Conservation (phyloP, 64 coral and sea anemone genomes). For the Orbicella faveolata region DNA sequence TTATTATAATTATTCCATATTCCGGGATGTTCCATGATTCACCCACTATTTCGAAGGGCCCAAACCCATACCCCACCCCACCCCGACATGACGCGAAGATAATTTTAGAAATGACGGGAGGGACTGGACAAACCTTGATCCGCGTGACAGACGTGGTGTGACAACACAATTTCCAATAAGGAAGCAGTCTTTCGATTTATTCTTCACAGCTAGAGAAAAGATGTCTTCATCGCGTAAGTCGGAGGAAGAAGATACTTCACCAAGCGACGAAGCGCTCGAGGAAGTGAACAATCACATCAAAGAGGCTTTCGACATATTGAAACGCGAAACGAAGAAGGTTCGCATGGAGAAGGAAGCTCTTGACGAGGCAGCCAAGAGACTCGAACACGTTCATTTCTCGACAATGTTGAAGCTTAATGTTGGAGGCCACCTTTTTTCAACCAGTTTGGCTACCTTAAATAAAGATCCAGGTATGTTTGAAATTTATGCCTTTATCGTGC, state of each 20-base stretch:
- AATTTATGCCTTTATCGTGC: too few relatives aligned
- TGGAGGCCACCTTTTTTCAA: slow-evolving; percentile 37
- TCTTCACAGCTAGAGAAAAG: background rate
- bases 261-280: background rate
- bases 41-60: too few relatives aligned
- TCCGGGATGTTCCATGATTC: too few relatives aligned
- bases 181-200: background rate
- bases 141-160: too few relatives aligned
- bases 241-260: background rate
- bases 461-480: slow-evolving; percentile 37
- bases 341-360: slow-evolving; percentile 32
- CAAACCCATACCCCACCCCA: too few relatives aligned
- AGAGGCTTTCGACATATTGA: slow-evolving; percentile 36
- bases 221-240: background rate
- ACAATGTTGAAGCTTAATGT: slow-evolving; percentile 43
- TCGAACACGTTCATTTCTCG: slow-evolving; percentile 28
- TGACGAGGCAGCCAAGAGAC: slow-evolving; percentile 34
- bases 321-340: slow-evolving; percentile 24
- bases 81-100: too few relatives aligned
- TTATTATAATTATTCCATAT: too few relatives aligned
- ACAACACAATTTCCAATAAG: too few relatives aligned
- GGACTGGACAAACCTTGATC: too few relatives aligned
- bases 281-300: slow-evolving; percentile 3
- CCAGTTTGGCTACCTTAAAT: slow-evolving; percentile 36
- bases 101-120: too few relatives aligned